Evolutionary conservation across 2,888 invertebrate genomes (phyloP).

Genomic region (Erebia palarica): DNA sequence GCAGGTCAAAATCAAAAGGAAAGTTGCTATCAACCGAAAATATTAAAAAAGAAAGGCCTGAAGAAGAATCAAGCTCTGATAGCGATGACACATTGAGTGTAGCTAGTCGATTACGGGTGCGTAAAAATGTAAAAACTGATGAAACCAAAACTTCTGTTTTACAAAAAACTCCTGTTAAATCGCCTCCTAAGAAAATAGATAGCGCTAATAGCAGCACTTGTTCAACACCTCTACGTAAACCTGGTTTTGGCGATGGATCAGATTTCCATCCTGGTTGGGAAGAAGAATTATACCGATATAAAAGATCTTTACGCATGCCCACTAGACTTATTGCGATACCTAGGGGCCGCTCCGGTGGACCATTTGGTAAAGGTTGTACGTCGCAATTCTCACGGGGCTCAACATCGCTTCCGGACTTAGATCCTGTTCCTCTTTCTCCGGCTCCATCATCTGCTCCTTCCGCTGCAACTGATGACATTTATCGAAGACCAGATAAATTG

Average conservation of each 20-base stretch:
- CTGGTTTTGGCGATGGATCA: constrained; percentile 86
- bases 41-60: constrained; percentile 63
- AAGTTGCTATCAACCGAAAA: constrained; percentile 60
- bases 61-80: constrained; percentile 65
- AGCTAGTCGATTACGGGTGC: constrained; percentile 69
- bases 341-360: constrained; percentile 84
- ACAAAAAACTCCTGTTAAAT: constrained; percentile 63
- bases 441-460: constrained; percentile 84
- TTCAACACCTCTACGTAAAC: constrained; percentile 75
- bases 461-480: constrained; percentile 82
- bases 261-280: constrained; percentile 91
- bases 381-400: constrained; percentile 84
- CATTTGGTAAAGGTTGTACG: constrained; percentile 61
- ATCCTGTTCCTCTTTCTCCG: constrained; percentile 88
- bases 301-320: constrained; percentile 91
- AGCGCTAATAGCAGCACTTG: constrained; percentile 59
- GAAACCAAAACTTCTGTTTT: constrained; percentile 53
- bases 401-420: constrained; percentile 89
- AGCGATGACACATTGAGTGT: constrained; percentile 69
- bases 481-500: constrained; percentile 72
- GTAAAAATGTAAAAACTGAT: constrained; percentile 78
- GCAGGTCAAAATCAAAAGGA: constrained; percentile 57
- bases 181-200: constrained; percentile 65
- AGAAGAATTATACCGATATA: constrained; percentile 91
- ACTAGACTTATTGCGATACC: constrained; percentile 90